A percentile compares a stretch with the other conserved stretches of the same genome.
Conservation (phyloP, 2,113 vertebrate genomes). For the Ophthalmotilapia sp. region DNA sequence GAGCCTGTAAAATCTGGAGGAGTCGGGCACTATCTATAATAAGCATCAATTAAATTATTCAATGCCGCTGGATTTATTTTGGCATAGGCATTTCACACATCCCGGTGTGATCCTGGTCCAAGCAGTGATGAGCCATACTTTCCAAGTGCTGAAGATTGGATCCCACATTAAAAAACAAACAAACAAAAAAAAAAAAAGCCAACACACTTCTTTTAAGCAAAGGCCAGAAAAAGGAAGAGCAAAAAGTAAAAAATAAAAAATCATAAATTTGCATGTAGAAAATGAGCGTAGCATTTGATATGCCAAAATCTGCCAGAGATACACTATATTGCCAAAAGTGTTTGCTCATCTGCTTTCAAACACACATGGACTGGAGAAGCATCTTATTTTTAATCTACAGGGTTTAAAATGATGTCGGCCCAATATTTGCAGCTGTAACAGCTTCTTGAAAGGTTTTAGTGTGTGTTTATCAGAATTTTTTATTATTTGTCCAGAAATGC, state of each 20-base stretch:
- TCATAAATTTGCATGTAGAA: background rate
- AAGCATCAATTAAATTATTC: slow-evolving; percentile 68
- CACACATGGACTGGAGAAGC: background rate
- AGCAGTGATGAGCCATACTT: slow-evolving; percentile 26
- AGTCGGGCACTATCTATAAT: slow-evolving; percentile 62
- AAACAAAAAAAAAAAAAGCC: background rate
- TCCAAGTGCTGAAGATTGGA: slow-evolving; percentile 11
- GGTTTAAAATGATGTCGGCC: background rate
- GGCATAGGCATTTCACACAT: slow-evolving; percentile 45
- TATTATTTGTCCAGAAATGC: background rate
- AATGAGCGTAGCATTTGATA: slow-evolving; percentile 4
- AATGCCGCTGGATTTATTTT: slow-evolving; percentile 59
- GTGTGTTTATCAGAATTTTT: background rate
- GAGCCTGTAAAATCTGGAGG: slow-evolving; percentile 44
- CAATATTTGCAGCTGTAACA: background rate
- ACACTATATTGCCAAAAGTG: background rate
- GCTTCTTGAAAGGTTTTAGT: background rate
- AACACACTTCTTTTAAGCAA: background rate
- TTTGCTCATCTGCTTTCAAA: background rate
- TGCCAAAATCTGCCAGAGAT: background rate
- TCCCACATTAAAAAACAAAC: background rate
- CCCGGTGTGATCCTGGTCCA: slow-evolving; percentile 5
- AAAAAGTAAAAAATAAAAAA: background rate
- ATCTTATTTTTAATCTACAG: background rate
- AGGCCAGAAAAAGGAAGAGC: background rate